Base-by-base conservation (phyloP, 2,113 vertebrate genomes). In the Rhinopomastus cyanomelas region DNA sequence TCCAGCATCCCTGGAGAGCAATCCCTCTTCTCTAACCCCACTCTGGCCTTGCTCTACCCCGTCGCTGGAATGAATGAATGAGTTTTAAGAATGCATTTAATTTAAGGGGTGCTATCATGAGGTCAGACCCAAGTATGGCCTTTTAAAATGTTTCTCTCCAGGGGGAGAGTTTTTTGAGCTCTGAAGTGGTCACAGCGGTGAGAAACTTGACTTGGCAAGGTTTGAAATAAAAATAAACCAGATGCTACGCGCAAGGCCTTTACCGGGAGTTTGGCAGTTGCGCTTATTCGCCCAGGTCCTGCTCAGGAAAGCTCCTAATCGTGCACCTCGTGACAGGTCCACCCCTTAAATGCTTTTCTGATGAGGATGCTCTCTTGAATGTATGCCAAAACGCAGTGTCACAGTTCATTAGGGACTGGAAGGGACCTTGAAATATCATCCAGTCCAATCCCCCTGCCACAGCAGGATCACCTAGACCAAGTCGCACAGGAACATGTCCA, bases 21-120 rank as follows among this genome's bases (percentile, higher is more conserved):
- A 96, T 96, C n/a, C 26, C 27, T 96, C 91, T 87, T 93, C 62
- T 16, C 66, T 94, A 94, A 95, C 94, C 95, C 93, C 13, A 2
- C 87, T 69, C 32, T 94, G 95, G 89, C 94, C 95, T 71, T 93
- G 42, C 26, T 92, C 76, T 15, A 32, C 55, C 14, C 46, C 84
- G 32, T 90, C 42, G 39, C 49, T 49, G 42, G 36, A 87, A 92
- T 73, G 81, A 96, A 93, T 93, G 87, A 69, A 90, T 90, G 89
- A 85, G 30, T 85, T 95, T 92, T 92, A 76, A 92, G 89, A 93
- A 48, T n/a, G 20, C 87, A 79, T 94, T 94, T 95, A 87, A 94
- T 94, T 95, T 94, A 69, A 92, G 37, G 71, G 78, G 55, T 79
- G 65, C 55, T 80, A 62, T 79, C 39, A 36, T 51, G 85, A 73